Conservation (phyloP, 2,888 invertebrate genomes). For the Tubulanus polymorphus region DNA sequence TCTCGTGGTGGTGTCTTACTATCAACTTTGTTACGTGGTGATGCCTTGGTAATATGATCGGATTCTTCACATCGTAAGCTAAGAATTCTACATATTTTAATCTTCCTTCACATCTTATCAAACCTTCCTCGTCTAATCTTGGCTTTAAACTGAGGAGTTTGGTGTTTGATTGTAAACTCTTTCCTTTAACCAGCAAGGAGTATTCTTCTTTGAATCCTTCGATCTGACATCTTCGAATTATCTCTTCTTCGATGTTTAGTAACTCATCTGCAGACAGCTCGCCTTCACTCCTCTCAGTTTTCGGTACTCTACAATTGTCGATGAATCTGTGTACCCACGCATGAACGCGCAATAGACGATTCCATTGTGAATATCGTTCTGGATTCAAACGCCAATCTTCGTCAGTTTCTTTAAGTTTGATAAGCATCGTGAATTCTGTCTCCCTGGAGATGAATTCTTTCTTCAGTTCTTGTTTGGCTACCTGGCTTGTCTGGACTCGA, state of each 20-base stretch:
- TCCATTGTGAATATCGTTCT: slow-evolving; percentile 11
- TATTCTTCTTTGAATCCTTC: no score
- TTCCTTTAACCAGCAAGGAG: no score
- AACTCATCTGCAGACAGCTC: no score
- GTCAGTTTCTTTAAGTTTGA: no score
- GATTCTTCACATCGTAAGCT: slow-evolving; percentile 12
- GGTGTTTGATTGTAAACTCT: not conserved
- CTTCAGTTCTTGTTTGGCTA: not conserved
- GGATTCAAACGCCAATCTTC: no score
- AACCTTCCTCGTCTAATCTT: slow-evolving; percentile 3
- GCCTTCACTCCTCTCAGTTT: no score
- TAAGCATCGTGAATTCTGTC: no score
- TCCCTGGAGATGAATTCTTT: no score
- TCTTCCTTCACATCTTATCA: slow-evolving; percentile 1
- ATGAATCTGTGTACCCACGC: slow-evolving; percentile 13
- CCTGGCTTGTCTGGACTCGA: not conserved
- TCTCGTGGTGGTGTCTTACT: slow-evolving; percentile 10
- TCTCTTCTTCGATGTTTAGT: no score
- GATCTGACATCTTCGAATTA: no score
- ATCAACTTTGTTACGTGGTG: slow-evolving; percentile 7
- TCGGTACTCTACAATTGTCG: slow-evolving; percentile 13
- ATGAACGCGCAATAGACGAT: slow-evolving; percentile 1
- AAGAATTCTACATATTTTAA: slow-evolving; percentile 8
- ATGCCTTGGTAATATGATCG: slow-evolving; percentile 18
- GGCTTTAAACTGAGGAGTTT: slow-evolving; percentile 6